phyloP scores from a whole-genome alignment of 2,888 invertebrate species.

The Adineta ricciae region DNA sequence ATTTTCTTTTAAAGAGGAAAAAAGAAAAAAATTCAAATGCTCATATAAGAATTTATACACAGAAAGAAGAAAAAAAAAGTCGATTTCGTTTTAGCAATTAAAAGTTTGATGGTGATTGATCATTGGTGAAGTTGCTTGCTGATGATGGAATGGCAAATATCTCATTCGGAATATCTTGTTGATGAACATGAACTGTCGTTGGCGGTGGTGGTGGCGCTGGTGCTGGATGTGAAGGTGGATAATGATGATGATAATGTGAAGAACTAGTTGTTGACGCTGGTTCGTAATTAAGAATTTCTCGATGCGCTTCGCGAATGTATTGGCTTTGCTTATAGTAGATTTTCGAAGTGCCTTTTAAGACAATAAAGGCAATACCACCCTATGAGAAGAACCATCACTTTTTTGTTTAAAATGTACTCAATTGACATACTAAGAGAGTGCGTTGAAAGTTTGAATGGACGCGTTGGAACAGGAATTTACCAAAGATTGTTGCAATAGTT shows the following conservation, averaged over 20 bases:
- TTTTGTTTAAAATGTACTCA: no score
- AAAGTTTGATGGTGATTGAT: background rate
- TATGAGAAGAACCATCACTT: conserved; percentile 40
- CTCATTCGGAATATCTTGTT: background rate
- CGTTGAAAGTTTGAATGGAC: conserved; percentile 80
- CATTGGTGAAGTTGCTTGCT: background rate
- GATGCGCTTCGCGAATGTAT: conserved; percentile 75
- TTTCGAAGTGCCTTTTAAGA: conserved; percentile 82
- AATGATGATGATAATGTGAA: background rate
- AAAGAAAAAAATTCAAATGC: background rate
- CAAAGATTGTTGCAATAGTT: conserved; percentile 81
- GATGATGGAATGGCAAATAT: background rate
- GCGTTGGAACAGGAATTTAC: conserved; percentile 76
- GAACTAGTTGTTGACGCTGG: background rate
- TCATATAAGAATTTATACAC: conserved; percentile 4
- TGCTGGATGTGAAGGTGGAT: background rate
- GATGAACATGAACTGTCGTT: background rate
- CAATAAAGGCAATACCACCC: conserved; percentile 83
- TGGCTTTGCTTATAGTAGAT: conserved; percentile 91
- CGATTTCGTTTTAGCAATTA: background rate
- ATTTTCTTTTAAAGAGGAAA: background rate
- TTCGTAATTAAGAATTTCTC: conserved; percentile 45
- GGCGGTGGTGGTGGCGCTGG: background rate
- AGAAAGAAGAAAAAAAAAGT: background rate
- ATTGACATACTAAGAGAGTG: conserved; percentile 61